Base-by-base conservation (phyloP, 1,140 invertebrate genomes). In the Drosophila busckii region DNA sequence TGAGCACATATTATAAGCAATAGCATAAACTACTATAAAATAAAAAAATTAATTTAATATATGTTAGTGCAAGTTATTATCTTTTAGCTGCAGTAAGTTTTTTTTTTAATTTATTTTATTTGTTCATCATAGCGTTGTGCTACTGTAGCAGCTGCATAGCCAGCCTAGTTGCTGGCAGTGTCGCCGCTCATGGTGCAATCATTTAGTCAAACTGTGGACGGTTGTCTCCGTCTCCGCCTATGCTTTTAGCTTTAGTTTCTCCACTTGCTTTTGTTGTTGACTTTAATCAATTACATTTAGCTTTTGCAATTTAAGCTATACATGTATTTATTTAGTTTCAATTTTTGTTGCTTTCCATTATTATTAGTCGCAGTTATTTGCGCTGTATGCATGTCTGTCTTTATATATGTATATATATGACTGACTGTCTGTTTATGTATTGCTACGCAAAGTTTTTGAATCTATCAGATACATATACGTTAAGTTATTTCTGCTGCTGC, bases 281-380 rank as follows among this genome's bases (percentile, higher is more conserved):
- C 52, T 80, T 69, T 80, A 80, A 80, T 80, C 73, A 80, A 80
- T 80, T 80, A 80, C 73, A 80, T 64, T 80, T 80, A 53, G 75
- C 75, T 73, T 71, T 80, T 80, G 73, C 73, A 80, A 82, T 82
- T 80, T 82, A 50, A 80, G 73, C 68, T 80, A 80, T 80, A n/a
- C n/a, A n/a, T n/a, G 82, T 78, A 78, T 78, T 78, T 78, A 82
- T 80, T 80, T 80, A 73, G 75, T 80, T 82, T 80, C 68, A 82
- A 69, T 59, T 73, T 58, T 80, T 61, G n/a, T n/a, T n/a, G n/a
- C n/a, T 60, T 58, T 63, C 61, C 71, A 65, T 75, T 76, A 76
- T 76, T 76, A 76, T 76, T 78, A 78, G 71, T 64, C 50, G 52
- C n/a, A 70, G 68, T 26, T 62, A 56, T 42, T 54, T 53, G 41